Evolutionary conservation across 2,888 invertebrate genomes (phyloP).

Genomic region (Macaria liturata): DNA sequence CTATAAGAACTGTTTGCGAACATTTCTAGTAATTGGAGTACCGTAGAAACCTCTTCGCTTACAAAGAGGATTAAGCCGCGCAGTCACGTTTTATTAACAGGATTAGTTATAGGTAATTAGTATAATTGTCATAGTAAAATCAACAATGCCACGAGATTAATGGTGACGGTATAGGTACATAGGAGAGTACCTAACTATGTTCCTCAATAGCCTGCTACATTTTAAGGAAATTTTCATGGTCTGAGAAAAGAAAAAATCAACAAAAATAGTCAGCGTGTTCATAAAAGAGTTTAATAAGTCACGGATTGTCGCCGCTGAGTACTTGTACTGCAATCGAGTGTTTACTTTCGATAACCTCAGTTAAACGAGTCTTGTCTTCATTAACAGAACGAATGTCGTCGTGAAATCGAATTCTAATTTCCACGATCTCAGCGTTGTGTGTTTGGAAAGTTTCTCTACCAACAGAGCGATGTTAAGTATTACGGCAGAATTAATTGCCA

Average conservation of each 20-base stretch:
- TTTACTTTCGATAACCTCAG: constrained; percentile 32
- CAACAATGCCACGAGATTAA: constrained; percentile 24
- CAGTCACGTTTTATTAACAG: constrained; percentile 52
- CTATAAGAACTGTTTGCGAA: too few species aligned
- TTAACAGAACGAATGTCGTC: constrained; percentile 16
- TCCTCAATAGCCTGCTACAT: constrained; percentile 8
- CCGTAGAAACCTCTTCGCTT: constrained; percentile 43
- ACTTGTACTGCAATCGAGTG: constrained; percentile 22
- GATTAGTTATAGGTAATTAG: constrained; percentile 44
- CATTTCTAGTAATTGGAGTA: constrained; percentile 6
- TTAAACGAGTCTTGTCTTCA: constrained; percentile 6
- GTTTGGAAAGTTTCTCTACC: constrained; percentile 35
- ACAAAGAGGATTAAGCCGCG: constrained; percentile 43
- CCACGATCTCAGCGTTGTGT: constrained; percentile 16
- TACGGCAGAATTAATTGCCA: constrained; percentile 37
- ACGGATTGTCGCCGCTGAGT: too few species aligned
- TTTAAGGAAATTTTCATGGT: constrained; percentile 6
- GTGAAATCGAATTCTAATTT: constrained; percentile 23
- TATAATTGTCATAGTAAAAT: constrained; percentile 40
- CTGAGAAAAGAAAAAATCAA: not conserved
- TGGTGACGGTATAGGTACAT: constrained; percentile 20
- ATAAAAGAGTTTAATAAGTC: too few species aligned
- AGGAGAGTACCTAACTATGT: not conserved
- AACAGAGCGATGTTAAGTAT: constrained; percentile 31
- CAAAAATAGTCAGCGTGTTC: too few species aligned